These are phyloP conservation scores for Blastobasis adustella DNA, from an alignment of 2,888 invertebrate species.

Conservation along the genomic window DNA sequence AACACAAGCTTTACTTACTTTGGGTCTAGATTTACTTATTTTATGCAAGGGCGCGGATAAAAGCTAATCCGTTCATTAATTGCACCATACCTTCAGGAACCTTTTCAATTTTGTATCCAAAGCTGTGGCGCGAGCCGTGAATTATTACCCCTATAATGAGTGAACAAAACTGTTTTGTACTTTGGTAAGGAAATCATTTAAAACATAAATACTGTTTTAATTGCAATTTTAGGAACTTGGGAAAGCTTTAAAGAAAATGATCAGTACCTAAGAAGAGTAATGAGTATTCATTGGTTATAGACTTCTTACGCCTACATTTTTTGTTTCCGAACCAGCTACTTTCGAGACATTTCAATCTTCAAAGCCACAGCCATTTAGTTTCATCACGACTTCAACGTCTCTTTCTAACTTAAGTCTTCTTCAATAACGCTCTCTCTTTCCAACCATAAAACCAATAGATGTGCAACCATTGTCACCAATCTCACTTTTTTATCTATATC, in stretches of 20 bases:
- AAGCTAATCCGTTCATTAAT: slow-evolving; percentile 4
- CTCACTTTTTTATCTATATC: slow-evolving; percentile 38
- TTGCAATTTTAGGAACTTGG: no score
- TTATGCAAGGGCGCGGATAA: not conserved
- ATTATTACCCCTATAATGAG: slow-evolving; percentile 39
- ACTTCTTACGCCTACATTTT: no score
- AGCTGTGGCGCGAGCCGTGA: slow-evolving; percentile 38
- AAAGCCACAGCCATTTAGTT: not conserved
- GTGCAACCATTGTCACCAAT: slow-evolving; percentile 26
- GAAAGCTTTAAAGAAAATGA: no score
- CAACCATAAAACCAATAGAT: slow-evolving; percentile 22
- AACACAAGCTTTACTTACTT: no score
- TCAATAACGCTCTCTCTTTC: slow-evolving; percentile 1
- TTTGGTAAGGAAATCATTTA: not conserved
- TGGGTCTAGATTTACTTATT: no score
- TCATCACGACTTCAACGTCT: slow-evolving; percentile 1
- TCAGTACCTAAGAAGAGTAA: no score
- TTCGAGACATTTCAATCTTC: not conserved
- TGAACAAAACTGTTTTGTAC: slow-evolving; percentile 31
- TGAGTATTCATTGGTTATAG: no score
- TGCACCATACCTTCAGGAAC: slow-evolving; percentile 16
- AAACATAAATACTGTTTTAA: no score
- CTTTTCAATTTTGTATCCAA: slow-evolving; percentile 32
- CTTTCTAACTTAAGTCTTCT: not conserved
- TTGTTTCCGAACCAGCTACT: slow-evolving; percentile 3